Evolutionary conservation across 37 sponge, comb jelly and placozoan species (phyloP), one percentile per base, ranked within the genome.

Genomic region (Beroe forskalii): DNA sequence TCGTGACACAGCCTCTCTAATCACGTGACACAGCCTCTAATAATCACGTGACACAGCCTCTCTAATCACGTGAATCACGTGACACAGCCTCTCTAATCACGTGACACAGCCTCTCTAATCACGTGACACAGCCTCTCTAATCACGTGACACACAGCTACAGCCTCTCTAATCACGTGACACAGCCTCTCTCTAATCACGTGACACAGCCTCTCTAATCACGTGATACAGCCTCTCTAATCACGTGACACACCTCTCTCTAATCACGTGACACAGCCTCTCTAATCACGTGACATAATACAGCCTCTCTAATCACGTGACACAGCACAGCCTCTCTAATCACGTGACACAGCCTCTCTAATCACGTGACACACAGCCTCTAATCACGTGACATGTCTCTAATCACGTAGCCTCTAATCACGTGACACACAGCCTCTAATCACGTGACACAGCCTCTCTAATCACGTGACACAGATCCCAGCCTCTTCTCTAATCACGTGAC

Each of bases 381-480:
- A 12, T 48, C 55, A 48, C 55, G 55, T 48, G 55, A 48, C 6
- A 48, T 12, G 12, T 48, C 6, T 48, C 12, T 48, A 6, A 48
- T 48, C 55, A 48, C 55, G 55, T n/a, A n/a, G n/a, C n/a, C n/a
- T n/a, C n/a, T n/a, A n/a, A n/a, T n/a, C n/a, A n/a, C n/a, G n/a
- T 48, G 55, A 48, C 66, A n/a, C 4, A 42, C 86, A 80, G 86
- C 42, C 42, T 25, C 86, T 80, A 12, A 48, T 27, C 0, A 80
- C 86, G 55, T 42, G 42, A 80, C 86, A 42, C 44, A 6, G 44
- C n/a, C n/a, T n/a, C n/a, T n/a, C 12, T 6, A 48, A 12, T 48
- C 55, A 48, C 55, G 55, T 48, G 55, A 48, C 6, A 48, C 55
- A 48, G 12, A n/a, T n/a, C n/a, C n/a, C n/a, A n/a, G n/a, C n/a